Evolutionary conservation across 2,113 vertebrate genomes (phyloP), one percentile per base, ranked within the genome.

Genomic region (Amazona guildingii): DNA sequence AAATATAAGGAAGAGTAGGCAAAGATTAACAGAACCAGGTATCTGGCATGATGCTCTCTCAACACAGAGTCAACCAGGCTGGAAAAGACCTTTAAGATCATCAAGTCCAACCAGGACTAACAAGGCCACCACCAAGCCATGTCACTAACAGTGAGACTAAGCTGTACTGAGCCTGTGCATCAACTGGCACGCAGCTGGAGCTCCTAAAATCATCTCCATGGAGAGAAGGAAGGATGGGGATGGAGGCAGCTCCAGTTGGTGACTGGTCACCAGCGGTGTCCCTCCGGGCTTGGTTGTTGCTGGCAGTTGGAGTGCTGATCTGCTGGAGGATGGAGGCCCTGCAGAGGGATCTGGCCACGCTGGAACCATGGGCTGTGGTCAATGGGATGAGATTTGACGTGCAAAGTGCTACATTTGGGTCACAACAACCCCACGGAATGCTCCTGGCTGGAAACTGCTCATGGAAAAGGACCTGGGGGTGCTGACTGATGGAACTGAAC

Each of bases 161-260:
- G 37, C 11, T 1, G 8, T 10, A 39, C 5, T 5, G 37, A 49
- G 28, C 27, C 16, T 15, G 10, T 5, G 0, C 4, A 31, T 20
- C 14, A 37, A 37, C 37, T 37, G 9, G 37, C 37, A 37, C 37
- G 9, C 37, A 48, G 44, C 44, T 39, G 75, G 46, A 68, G 52
- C 55, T 37, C 66, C 15, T 23, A 13, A 24, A 23, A 2, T 6
- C 6, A 13, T 17, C 54, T 73, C 46, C 39, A 41, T 1, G 3
- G 64, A 35, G 57, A 76, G 18, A 35, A 86, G 48, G 7, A 37
- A 49, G 41, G 35, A 57, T 31, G 25, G 11, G 16, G 35, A 48
- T 21, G 46, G 59, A 84, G 39, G 14, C 21, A 33, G 19, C 61
- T 79, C 27, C 55, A 23, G 55, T 23, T n/a, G 55, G 55, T n/a